A percentile compares a stretch with the other conserved stretches of the same genome.
Evolutionary conservation across 2,888 invertebrate genomes (phyloP).

Genomic region (Drosophila tanythrix): DNA sequence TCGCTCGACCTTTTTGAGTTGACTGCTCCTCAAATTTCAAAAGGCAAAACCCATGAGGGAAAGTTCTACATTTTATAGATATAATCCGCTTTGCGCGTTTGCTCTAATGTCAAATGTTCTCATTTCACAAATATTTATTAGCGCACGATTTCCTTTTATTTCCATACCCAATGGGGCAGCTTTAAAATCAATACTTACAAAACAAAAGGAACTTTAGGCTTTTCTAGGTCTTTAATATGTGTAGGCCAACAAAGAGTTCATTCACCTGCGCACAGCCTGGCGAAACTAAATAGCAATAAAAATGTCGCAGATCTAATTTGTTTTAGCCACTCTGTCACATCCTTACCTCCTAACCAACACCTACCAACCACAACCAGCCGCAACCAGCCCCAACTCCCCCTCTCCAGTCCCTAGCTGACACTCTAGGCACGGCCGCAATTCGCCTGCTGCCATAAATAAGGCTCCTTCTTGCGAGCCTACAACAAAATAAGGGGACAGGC

Average conservation of each 20-base stretch:
- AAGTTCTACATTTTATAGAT: background rate
- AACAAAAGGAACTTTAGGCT: background rate
- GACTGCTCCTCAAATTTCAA: conserved; percentile 33
- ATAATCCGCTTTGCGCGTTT: background rate
- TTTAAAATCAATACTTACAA: conserved; percentile 25
- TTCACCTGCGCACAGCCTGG: conserved; percentile 48
- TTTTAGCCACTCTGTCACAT: conserved; percentile 49
- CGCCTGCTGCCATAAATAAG: conserved; percentile 48
- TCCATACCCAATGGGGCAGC: conserved; percentile 6
- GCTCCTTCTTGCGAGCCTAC: conserved; percentile 28
- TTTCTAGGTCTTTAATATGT: background rate
- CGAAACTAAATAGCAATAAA: conserved; percentile 65
- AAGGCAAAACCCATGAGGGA: conserved; percentile 5
- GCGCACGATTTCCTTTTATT: conserved; percentile 9
- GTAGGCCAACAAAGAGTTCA: conserved; percentile 42
- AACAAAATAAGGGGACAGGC: conserved; percentile 6
- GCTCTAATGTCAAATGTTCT: background rate
- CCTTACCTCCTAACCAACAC: conserved; percentile 1
- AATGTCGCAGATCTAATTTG: conserved; percentile 74
- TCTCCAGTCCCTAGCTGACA: background rate
- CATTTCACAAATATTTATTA: conserved; percentile 1
- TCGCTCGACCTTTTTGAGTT: conserved; percentile 37
- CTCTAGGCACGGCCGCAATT: conserved; percentile 32
- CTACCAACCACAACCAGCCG: background rate
- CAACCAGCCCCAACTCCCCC: background rate